A percentile compares a stretch with the other conserved stretches of the same genome.
These are phyloP conservation scores for Schrankia costaestrigalis DNA, from an alignment of 2,888 invertebrate species.

Conservation along the genomic window DNA sequence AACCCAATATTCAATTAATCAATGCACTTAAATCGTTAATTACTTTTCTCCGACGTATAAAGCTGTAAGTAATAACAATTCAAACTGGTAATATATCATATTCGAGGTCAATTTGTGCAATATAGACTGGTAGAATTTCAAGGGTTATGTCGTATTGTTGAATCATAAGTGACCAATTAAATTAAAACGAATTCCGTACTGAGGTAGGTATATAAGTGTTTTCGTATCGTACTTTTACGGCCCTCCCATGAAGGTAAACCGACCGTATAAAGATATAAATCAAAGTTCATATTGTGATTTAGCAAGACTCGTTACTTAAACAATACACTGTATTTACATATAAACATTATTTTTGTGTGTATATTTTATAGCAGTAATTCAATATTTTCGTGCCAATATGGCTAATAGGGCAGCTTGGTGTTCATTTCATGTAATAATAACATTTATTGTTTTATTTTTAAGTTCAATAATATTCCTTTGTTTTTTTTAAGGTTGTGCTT, in stretches of 20 bases:
- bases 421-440: slow-evolving; percentile 28
- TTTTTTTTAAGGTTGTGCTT: too few relatives aligned
- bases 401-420: slow-evolving; percentile 42
- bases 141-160: slow-evolving; percentile 34
- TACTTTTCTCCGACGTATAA: not conserved
- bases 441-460: too few relatives aligned
- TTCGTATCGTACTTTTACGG: slow-evolving; percentile 59
- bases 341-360: slow-evolving; percentile 70
- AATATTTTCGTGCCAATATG: slow-evolving; percentile 36
- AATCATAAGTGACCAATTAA: slow-evolving; percentile 44
- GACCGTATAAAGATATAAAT: slow-evolving; percentile 78
- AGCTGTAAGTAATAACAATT: not conserved
- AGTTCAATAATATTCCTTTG: too few relatives aligned
- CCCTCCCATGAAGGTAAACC: slow-evolving; percentile 75
- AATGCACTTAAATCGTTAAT: not conserved
- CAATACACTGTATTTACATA: slow-evolving; percentile 82
- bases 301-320: slow-evolving; percentile 84
- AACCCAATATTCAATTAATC: not conserved
- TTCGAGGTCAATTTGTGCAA: slow-evolving; percentile 26
- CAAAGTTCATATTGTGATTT: slow-evolving; percentile 80
- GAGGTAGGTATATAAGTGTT: slow-evolving; percentile 20
- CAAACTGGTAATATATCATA: slow-evolving; percentile 25
- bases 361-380: slow-evolving; percentile 62
- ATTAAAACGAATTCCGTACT: slow-evolving; percentile 22
- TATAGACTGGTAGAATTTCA: slow-evolving; percentile 29